phyloP scores from a whole-genome alignment of 2,888 invertebrate species.

The Autographa gamma region DNA sequence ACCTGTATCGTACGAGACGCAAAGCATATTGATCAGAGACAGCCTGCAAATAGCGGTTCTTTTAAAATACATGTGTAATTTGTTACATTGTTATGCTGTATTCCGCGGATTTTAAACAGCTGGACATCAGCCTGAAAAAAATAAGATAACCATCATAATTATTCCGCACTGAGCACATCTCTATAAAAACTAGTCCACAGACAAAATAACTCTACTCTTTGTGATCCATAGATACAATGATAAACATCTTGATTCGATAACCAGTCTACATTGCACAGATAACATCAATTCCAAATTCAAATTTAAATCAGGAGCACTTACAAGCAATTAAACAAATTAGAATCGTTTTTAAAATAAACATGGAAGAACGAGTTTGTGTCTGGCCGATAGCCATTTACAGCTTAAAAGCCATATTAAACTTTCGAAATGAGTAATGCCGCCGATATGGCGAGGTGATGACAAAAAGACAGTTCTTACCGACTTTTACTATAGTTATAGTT shows the following conservation, averaged over 20 bases:
- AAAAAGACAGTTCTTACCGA: constrained; percentile 61
- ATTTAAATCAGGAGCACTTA: constrained; percentile 48
- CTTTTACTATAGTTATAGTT: constrained; percentile 63
- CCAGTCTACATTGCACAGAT: constrained; percentile 31
- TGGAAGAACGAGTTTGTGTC: constrained; percentile 26
- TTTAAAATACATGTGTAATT: neutral
- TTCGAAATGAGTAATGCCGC: constrained; percentile 69
- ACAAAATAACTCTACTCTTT: neutral
- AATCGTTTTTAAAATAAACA: constrained; percentile 46
- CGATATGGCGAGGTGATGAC: constrained; percentile 64
- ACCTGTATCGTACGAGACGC: neutral
- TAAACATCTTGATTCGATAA: constrained; percentile 14
- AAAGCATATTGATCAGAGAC: neutral
- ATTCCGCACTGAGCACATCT: neutral
- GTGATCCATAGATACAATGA: constrained; percentile 25
- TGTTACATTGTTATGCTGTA: neutral
- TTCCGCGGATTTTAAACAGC: neutral
- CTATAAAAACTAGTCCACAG: neutral
- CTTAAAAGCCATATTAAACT: constrained; percentile 62
- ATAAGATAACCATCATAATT: neutral
- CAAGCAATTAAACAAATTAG: constrained; percentile 50
- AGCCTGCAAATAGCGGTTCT: neutral
- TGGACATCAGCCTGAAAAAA: neutral
- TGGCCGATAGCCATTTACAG: constrained; percentile 44
- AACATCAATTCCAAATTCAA: constrained; percentile 50